Base-by-base conservation (phyloP, 2,113 vertebrate species). In the Malurus melanocephalus region DNA sequence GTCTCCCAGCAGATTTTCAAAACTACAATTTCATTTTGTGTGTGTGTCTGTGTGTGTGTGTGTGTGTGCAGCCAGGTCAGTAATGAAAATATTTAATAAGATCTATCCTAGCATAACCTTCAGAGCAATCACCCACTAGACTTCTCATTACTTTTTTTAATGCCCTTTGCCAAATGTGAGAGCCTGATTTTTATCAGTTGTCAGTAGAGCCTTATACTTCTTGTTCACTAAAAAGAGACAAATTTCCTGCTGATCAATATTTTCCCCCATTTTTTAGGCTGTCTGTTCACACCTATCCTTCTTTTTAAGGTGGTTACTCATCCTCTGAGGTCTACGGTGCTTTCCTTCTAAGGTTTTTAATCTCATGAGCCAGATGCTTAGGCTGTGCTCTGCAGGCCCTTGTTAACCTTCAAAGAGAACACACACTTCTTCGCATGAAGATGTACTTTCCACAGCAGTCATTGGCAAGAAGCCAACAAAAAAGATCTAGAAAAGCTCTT, bases 311-410 rank as follows among this genome's bases (percentile, higher is more conserved):
- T 71, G 92, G 80, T 72, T 94, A 84, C 69, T 92, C 86, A 86
- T 86, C 32, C n/a, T 92, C 71, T 69, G 79, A 88, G 78, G 64
- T 79, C 89, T 81, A 61, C 7, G 4, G 65, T 14, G 5, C 77
- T 77, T 86, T 86, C 32, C 49, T 89, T 83, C 66, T 53, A 51
- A 51, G 26, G 53, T 76, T 91, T 95, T 91, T 95, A 95, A 95
- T 93, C 88, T 92, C 90, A 92, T 73, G 90, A 92, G 73, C 92
- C 95, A 95, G 90, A 93, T 94, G 88, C 93, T 90, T 83, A 78
- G 88, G 55, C 67, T 93, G 73, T 61, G 80, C 66, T 91, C 93
- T 88, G 74, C 80, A 90, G 90, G 93, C 55, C 80, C 88, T 88
- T 92, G 85, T 93, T 92, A 93, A 94, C 90, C 90, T 91, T 93